phyloP scores from a whole-genome alignment of 2,797 vertebrate genomes.

The Stomatorhinus walkeri region DNA sequence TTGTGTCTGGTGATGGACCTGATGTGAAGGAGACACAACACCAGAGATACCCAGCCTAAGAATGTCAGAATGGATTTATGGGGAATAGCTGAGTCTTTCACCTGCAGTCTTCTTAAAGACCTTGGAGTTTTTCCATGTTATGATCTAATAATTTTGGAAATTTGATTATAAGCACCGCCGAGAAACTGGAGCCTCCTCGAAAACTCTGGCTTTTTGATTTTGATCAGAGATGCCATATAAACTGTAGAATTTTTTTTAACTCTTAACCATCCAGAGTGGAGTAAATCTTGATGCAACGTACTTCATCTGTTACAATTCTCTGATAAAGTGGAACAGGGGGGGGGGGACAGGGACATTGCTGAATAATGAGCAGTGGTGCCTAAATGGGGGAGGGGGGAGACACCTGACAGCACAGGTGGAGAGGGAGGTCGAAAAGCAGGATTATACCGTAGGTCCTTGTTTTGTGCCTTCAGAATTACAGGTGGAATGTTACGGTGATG shows the following conservation, averaged over 20 bases:
- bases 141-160: constrained; percentile 16
- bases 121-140: not conserved
- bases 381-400: constrained; percentile 41
- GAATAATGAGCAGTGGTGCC: not conserved
- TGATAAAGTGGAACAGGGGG: constrained; percentile 20
- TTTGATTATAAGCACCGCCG: not conserved
- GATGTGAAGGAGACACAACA: constrained; percentile 14
- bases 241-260: constrained; percentile 34
- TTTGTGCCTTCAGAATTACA: constrained; percentile 35
- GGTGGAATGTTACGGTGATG: constrained; percentile 28
- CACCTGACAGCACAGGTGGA: constrained; percentile 31
- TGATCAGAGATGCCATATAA: not conserved
- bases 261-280: constrained; percentile 27
- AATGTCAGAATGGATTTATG: constrained; percentile 1
- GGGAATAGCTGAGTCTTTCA: constrained; percentile 14
- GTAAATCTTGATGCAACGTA: not conserved
- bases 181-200: not conserved
- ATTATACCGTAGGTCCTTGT: constrained; percentile 14
- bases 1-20: not conserved
- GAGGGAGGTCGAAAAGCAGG: constrained; percentile 17
- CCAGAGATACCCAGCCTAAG: not conserved
- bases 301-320: constrained; percentile 7
- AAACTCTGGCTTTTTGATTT: constrained; percentile 11
- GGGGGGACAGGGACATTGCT: not conserved
- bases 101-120: not conserved